Evolutionary conservation across 1,140 invertebrate genomes (phyloP).

Genomic region (Carposina sasakii): DNA sequence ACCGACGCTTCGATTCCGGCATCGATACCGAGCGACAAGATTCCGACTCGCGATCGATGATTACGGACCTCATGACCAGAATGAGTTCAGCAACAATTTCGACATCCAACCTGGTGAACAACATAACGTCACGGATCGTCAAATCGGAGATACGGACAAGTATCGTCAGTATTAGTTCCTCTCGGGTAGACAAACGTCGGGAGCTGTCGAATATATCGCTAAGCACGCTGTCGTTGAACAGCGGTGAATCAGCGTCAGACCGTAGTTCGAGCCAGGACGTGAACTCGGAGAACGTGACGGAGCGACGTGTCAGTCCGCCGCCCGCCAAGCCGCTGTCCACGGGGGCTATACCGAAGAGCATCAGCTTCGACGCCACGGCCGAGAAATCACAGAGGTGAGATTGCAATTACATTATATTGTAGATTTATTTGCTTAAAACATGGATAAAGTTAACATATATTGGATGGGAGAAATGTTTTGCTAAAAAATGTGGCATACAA

Average conservation of each 20-base stretch:
- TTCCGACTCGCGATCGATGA: slow-evolving; percentile 36
- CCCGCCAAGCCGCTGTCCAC: slow-evolving; percentile 77
- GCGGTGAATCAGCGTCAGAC: slow-evolving; percentile 62
- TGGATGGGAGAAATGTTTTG: too few relatives aligned
- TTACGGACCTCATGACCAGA: slow-evolving; percentile 55
- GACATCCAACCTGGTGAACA: slow-evolving; percentile 49
- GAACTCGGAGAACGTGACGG: slow-evolving; percentile 66
- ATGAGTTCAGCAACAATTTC: slow-evolving; percentile 55
- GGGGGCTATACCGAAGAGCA: slow-evolving; percentile 92
- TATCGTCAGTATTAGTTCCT: slow-evolving; percentile 62
- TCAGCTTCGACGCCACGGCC: slow-evolving; percentile 92
- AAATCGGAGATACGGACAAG: slow-evolving; percentile 64
- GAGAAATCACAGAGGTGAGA: slow-evolving; percentile 82
- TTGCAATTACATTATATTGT: too few relatives aligned
- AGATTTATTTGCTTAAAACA: too few relatives aligned
- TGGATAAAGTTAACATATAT: too few relatives aligned
- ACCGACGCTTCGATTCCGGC: slow-evolving; percentile 47
- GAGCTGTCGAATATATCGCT: slow-evolving; percentile 54
- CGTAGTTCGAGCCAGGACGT: slow-evolving; percentile 67
- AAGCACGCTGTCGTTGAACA: slow-evolving; percentile 63
- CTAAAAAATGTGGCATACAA: too few relatives aligned
- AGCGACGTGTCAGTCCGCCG: slow-evolving; percentile 59
- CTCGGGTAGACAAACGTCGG: slow-evolving; percentile 51
- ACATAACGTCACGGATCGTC: slow-evolving; percentile 42
- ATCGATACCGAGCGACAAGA: slow-evolving; percentile 41